Evolutionary conservation across 2,888 invertebrate genomes (phyloP), one percentile per base, ranked within the genome.

Genomic region (Drosophila sordidapex): DNA sequence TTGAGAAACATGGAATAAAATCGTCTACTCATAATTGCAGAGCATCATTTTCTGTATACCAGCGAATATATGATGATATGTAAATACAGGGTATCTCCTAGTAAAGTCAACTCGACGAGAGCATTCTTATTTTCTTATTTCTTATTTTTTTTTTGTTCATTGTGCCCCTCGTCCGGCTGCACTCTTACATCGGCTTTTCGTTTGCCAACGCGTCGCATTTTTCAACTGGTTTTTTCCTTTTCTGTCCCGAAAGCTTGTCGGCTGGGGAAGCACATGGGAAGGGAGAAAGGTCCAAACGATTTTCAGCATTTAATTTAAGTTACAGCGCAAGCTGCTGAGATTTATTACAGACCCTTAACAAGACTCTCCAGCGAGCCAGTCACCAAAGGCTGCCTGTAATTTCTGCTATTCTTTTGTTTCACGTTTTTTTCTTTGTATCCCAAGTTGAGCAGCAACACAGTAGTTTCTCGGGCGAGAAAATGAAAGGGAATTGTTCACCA

Each of bases 251-350:
- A 49, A 40, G 59, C 51, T 58, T 60, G 75, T 54, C 51, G 51
- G 64, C 62, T 35, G 21, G 6, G 58, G 25, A 31, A 18, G 52
- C 18, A n/a, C 8, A 13, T 11, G 13, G 1, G 51, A 31, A 13
- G 49, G 49, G 49, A 29, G 52, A 51, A 35, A 49, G 74, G 58
- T 58, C 90, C 89, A 80, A 77, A 66, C 82, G 90, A 89, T 89
- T 85, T 87, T 79, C 84, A 80, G 86, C 91, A 83, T 91, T 91
- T 91, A 87, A 91, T 90, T 90, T 90, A 91, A 90, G 81, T 84
- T 89, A 83, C 81, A 86, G 81, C 79, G 67, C 81, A 82, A 81
- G 84, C 87, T 82, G 79, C 74, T 54, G 83, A 91, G 91, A 90
- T 90, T 90, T 90, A 90, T 90, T 85, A 78, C 86, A 70, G 82